phyloP scores from a whole-genome alignment of 2,797 vertebrate genomes.

The Crocodylus rhombifer region DNA sequence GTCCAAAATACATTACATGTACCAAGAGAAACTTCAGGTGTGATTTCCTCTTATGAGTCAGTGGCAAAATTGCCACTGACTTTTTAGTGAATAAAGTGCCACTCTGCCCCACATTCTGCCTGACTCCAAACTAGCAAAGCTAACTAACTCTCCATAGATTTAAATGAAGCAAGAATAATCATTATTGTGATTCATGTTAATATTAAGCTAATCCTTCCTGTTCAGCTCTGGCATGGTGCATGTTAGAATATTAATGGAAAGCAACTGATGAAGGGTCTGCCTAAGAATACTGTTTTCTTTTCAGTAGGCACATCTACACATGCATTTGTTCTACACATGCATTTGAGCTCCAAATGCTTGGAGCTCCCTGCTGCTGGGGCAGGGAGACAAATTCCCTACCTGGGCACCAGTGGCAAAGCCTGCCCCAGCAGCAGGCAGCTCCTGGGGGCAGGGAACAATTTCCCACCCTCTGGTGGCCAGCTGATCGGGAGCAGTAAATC shows the following conservation, averaged over 20 bases:
- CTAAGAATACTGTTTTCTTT: neutral
- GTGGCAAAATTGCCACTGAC: neutral
- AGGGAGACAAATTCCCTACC: too few relatives aligned
- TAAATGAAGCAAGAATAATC: neutral
- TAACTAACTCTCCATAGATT: neutral
- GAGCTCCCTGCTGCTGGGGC: too few relatives aligned
- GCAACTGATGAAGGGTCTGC: neutral
- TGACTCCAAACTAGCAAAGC: neutral
- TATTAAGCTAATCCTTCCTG: rapidly evolving
- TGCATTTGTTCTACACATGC: too few relatives aligned
- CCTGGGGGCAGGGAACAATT: too few relatives aligned
- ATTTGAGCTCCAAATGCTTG: too few relatives aligned
- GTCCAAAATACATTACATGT: neutral
- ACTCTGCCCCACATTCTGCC: neutral
- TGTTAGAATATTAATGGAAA: neutral
- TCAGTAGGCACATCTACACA: neutral
- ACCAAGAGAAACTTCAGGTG: neutral
- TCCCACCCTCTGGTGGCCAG: too few relatives aligned
- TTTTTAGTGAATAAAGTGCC: neutral
- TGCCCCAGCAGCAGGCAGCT: too few relatives aligned
- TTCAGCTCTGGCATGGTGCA: rapidly evolving
- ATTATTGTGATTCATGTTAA: neutral
- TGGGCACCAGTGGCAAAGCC: too few relatives aligned
- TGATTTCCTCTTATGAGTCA: neutral
- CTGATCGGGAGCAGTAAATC: too few relatives aligned